These are phyloP conservation scores for Myiozetetes cayanensis DNA, from an alignment of 2,113 vertebrate species.

Conservation along the genomic window DNA sequence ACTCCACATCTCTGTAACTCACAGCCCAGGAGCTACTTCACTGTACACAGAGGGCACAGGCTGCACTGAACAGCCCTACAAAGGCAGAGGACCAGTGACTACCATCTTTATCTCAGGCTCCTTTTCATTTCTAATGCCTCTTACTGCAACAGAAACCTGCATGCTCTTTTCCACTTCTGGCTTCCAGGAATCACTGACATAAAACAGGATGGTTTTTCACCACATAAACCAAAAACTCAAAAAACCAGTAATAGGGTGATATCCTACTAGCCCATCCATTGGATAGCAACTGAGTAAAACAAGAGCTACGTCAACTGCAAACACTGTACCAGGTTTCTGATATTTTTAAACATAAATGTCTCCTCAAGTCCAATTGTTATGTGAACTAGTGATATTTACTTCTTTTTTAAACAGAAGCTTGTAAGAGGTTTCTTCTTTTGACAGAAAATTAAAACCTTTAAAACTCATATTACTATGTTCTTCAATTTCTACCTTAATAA, in stretches of 20 bases:
- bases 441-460: not conserved
- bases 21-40: not conserved
- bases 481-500: not conserved
- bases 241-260: not conserved
- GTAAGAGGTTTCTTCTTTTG: not conserved
- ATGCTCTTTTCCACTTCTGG: not conserved
- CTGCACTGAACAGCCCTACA: not conserved
- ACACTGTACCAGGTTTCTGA: not conserved
- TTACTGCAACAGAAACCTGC: not conserved
- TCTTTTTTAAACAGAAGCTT: not conserved
- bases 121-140: not conserved
- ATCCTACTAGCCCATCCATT: not conserved
- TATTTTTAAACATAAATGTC: not conserved
- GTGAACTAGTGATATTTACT: not conserved
- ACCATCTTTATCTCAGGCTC: not conserved
- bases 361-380: not conserved
- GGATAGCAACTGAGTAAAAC: not conserved
- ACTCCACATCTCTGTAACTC: no score
- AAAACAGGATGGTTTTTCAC: not conserved
- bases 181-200: not conserved
- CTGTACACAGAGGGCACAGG: fast-evolving
- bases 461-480: not conserved
- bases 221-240: not conserved
- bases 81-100: not conserved
- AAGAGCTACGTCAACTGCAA: not conserved